Percentiles rank a stretch among this genome's conserved stretches.
Conservation (phyloP, 2,113 vertebrate species). For the Scolopax mira region DNA sequence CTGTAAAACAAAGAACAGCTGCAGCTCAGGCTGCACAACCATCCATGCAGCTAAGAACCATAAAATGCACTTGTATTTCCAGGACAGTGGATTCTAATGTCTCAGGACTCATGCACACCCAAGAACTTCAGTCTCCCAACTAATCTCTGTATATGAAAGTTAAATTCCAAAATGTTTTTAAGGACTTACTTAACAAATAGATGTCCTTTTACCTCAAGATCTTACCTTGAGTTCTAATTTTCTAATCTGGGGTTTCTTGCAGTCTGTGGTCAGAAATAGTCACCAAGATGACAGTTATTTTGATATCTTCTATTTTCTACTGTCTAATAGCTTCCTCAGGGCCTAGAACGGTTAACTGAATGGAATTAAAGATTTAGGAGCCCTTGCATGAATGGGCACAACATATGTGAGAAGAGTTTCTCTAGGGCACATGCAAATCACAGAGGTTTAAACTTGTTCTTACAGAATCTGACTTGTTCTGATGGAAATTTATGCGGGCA, state of each 20-base stretch:
- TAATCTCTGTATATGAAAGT: not conserved
- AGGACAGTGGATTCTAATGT: not conserved
- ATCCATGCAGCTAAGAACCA: not conserved
- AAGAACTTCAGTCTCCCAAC: not conserved
- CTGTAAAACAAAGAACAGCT: not conserved
- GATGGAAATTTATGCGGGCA: not conserved
- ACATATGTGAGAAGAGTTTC: not conserved
- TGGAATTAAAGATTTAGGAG: not conserved
- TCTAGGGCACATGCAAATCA: not conserved
- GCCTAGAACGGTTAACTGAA: not conserved
- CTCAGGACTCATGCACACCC: fast-evolving
- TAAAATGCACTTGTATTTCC: not conserved
- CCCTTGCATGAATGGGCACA: not conserved
- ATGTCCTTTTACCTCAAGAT: not conserved
- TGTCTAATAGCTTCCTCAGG: not conserved
- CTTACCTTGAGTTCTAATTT: not conserved
- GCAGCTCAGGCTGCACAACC: not conserved
- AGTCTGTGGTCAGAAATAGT: not conserved
- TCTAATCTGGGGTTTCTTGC: not conserved
- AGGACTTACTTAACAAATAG: not conserved
- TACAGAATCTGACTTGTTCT: not conserved
- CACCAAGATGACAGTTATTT: not conserved
- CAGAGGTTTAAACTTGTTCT: not conserved
- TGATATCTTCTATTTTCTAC: not conserved
- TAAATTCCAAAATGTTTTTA: not conserved